A percentile compares a stretch with the other conserved stretches of the same genome.
phyloP scores from a whole-genome alignment of 2,797 vertebrate species.

The Manis pentadactyla region DNA sequence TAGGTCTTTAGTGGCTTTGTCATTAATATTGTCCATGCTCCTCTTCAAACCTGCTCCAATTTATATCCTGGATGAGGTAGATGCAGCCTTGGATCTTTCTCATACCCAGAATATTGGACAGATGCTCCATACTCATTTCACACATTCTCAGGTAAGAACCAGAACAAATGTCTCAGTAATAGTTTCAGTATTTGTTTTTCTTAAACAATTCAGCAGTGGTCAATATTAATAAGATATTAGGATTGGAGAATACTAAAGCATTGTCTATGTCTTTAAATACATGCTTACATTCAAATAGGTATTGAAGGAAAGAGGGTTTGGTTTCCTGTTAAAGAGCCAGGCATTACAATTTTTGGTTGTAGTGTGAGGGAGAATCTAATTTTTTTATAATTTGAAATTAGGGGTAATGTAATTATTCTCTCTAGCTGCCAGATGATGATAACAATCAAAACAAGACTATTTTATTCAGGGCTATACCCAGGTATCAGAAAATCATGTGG shows the following conservation, averaged over 20 bases:
- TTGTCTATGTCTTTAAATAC: neutral
- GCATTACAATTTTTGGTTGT: neutral
- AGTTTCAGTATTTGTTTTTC: conserved; percentile 2
- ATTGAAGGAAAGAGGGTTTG: neutral
- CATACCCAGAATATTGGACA: conserved; percentile 99
- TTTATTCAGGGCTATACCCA: neutral
- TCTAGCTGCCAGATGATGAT: neutral
- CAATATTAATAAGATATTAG: neutral
- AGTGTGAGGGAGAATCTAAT: neutral
- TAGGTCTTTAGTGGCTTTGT: conserved; percentile 97
- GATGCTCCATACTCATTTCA: conserved; percentile 96
- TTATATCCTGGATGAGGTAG: conserved; percentile 98
- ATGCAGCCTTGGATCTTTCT: conserved; percentile 97
- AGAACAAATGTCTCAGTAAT: neutral
- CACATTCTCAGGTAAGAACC: conserved; percentile 93
- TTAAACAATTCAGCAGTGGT: neutral
- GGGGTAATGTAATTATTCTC: neutral
- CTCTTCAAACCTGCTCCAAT: conserved; percentile 98
- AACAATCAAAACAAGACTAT: neutral
- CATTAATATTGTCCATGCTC: conserved; percentile 97
- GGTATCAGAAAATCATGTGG: neutral
- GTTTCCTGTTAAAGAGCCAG: neutral
- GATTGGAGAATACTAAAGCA: neutral
- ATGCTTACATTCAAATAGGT: neutral
- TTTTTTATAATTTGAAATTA: conserved; percentile 15